Conservation (phyloP, 2,888 invertebrate species). For the Drosophila anomelani region DNA sequence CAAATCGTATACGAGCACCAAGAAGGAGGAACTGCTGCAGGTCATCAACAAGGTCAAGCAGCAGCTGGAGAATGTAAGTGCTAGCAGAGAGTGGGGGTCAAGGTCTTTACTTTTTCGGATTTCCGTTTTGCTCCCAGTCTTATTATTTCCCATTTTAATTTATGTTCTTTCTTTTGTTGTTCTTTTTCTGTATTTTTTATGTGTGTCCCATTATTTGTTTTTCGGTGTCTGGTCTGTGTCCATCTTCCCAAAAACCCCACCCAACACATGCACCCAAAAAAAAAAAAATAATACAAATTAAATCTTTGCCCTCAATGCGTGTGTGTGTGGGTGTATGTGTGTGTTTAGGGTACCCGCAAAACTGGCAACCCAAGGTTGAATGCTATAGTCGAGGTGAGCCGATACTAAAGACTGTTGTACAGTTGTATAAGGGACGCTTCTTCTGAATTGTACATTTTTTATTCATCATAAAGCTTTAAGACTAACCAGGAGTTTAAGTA, state of each 20-base stretch:
- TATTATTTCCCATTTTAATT: conserved; percentile 50
- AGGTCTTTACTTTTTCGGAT: conserved; percentile 7
- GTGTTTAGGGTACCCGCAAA: conserved; percentile 82
- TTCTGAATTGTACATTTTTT: conserved; percentile 6
- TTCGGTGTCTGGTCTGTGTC: conserved; percentile 63
- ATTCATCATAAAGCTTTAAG: background rate
- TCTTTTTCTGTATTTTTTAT: conserved; percentile 50
- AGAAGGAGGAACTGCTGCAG: conserved; percentile 91
- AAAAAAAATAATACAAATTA: conserved; percentile 33
- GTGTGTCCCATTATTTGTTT: conserved; percentile 64
- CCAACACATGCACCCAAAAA: conserved; percentile 37
- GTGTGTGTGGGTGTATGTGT: conserved; percentile 6
- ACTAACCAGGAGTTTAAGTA: conserved; percentile 12
- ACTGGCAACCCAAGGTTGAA: conserved; percentile 83
- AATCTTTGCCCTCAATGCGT: conserved; percentile 9
- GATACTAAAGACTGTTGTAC: conserved; percentile 12
- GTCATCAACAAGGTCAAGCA: conserved; percentile 93
- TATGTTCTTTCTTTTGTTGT: conserved; percentile 50
- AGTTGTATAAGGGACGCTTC: conserved; percentile 12
- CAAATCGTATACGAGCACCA: conserved; percentile 85
- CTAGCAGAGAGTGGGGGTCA: background rate
- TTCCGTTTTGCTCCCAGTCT: conserved; percentile 11
- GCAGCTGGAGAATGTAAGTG: conserved; percentile 93
- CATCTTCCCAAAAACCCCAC: conserved; percentile 25
- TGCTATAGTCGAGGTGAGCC: conserved; percentile 84